Conservation (phyloP, 2,113 vertebrate species). For the Cepphus grylle region DNA sequence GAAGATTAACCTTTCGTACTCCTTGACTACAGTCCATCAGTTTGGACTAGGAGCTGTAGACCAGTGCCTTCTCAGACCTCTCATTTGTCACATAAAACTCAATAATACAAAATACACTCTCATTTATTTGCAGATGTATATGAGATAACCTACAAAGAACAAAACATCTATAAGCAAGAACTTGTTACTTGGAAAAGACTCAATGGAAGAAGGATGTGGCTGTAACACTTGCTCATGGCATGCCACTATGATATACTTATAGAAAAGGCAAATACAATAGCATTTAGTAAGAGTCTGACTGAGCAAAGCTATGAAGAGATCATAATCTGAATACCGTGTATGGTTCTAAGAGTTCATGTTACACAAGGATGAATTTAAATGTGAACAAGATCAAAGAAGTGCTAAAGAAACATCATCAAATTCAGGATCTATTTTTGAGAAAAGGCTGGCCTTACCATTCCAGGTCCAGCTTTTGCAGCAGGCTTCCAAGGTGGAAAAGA, state of each 20-base stretch:
- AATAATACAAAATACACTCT: background rate
- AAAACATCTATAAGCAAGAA: background rate
- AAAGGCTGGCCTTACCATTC: background rate
- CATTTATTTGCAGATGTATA: background rate
- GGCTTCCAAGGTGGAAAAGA: background rate
- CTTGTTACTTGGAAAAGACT: background rate
- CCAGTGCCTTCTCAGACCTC: background rate
- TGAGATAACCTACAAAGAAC: background rate
- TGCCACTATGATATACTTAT: background rate
- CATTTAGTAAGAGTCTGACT: background rate
- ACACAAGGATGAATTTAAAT: background rate
- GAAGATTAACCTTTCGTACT: background rate
- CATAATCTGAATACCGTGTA: background rate
- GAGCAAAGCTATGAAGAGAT: background rate
- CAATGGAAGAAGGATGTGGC: background rate
- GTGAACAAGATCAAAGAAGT: background rate
- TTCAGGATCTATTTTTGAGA: background rate
- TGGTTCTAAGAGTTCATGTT: background rate
- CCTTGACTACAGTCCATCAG: background rate
- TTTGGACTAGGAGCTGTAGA: background rate
- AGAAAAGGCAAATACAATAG: background rate
- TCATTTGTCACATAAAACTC: background rate
- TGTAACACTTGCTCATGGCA: background rate
- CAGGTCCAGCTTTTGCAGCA: background rate
- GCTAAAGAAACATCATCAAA: background rate